These are phyloP conservation scores for Zygaena filipendulae DNA, from an alignment of 2,888 invertebrate species.

Conservation along the genomic window DNA sequence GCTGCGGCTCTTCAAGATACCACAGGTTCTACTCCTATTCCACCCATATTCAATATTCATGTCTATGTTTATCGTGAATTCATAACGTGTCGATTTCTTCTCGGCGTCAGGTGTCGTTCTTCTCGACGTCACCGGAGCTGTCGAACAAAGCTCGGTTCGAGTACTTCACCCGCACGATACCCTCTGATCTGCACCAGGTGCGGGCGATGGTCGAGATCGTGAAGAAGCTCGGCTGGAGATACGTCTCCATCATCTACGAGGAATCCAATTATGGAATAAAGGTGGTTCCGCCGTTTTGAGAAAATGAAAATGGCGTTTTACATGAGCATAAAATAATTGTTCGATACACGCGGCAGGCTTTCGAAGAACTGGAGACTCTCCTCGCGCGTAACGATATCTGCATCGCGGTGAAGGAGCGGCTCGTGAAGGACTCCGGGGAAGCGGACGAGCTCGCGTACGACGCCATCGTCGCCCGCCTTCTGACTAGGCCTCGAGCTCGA, in stretches of 20 bases:
- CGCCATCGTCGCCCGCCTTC: conserved; percentile 82
- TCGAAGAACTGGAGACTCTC: conserved; percentile 90
- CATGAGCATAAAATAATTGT: too few species aligned
- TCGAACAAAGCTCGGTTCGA: conserved; percentile 95
- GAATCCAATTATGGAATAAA: conserved; percentile 96
- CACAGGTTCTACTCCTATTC: conserved; percentile 67
- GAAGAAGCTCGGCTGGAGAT: conserved; percentile 87
- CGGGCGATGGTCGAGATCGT: conserved; percentile 96
- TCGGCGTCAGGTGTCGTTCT: conserved; percentile 92
- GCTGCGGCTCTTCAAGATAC: conserved; percentile 90
- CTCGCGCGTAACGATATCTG: conserved; percentile 87
- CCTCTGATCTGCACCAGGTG: conserved; percentile 93
- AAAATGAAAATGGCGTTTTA: too few species aligned
- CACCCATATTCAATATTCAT: too few species aligned
- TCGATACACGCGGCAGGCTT: conserved; percentile 84
- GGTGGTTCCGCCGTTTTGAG: conserved; percentile 66
- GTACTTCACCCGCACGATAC: conserved; percentile 92
- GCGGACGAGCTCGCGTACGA: conserved; percentile 89
- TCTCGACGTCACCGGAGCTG: conserved; percentile 93
- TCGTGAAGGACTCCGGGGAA: conserved; percentile 95
- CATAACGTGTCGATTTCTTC: too few species aligned
- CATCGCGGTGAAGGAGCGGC: conserved; percentile 92
- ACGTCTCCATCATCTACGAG: conserved; percentile 94
- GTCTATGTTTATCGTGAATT: too few species aligned
- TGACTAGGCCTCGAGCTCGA: conserved; percentile 86